phyloP scores from a whole-genome alignment of 1,140 invertebrate genomes.

The Monochamus saltuarius region DNA sequence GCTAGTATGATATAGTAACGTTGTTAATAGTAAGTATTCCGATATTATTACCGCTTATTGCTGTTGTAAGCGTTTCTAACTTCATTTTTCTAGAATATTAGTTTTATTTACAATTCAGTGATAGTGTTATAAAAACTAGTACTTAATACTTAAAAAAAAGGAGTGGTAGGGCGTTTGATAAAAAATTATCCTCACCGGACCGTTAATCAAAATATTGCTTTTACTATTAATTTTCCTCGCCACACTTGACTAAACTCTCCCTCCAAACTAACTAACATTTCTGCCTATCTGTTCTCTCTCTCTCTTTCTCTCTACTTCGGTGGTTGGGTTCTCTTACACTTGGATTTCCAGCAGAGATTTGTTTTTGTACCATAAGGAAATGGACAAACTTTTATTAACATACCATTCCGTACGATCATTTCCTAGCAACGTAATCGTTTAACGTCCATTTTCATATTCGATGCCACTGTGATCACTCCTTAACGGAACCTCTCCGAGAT shows the following conservation, averaged over 20 bases:
- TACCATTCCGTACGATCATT: too few relatives aligned
- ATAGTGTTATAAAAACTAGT: conserved; percentile 4
- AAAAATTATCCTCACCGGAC: neutral
- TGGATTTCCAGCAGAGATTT: neutral
- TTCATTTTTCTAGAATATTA: conserved; percentile 19
- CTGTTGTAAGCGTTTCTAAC: conserved; percentile 23
- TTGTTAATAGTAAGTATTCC: conserved; percentile 26
- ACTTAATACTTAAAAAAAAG: conserved; percentile 6
- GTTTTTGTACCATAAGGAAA: conserved; percentile 1
- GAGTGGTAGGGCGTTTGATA: too few relatives aligned
- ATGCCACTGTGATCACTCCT: too few relatives aligned
- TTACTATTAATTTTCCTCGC: conserved; percentile 3
- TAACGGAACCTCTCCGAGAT: too few relatives aligned
- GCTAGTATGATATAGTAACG: conserved; percentile 17
- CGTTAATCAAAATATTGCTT: conserved; percentile 18
- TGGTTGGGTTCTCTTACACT: conserved; percentile 16
- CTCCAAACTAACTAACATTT: too few relatives aligned
- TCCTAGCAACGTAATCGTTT: too few relatives aligned
- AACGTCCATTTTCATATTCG: too few relatives aligned
- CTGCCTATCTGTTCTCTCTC: too few relatives aligned
- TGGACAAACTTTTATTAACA: neutral
- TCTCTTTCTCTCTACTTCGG: neutral
- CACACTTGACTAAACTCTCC: too few relatives aligned
- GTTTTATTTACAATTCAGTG: conserved; percentile 1
- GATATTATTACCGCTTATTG: conserved; percentile 32